Percentiles rank a stretch among this genome's conserved stretches.
Conservation (phyloP, 2,113 vertebrate genomes). For the Lathamus discolor region DNA sequence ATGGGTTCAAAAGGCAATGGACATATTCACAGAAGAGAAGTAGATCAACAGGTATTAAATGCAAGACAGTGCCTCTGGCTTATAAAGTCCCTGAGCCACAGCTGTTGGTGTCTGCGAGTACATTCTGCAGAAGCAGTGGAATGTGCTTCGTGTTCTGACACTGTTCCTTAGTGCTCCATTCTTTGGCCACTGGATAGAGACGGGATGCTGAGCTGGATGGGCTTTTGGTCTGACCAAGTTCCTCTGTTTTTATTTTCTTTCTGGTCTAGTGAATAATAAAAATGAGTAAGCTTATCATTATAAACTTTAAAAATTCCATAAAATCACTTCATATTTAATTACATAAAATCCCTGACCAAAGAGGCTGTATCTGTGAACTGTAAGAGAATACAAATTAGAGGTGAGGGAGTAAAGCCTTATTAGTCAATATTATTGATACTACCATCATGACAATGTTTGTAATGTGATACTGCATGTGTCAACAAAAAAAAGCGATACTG, state of each 20-base stretch:
- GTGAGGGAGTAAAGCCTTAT: background rate
- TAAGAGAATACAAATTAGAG: background rate
- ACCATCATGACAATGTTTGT: background rate
- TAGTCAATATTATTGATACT: background rate
- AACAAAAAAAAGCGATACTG: background rate
- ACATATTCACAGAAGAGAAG: background rate
- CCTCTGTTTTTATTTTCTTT: background rate
- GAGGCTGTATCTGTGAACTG: background rate
- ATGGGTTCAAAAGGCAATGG: background rate
- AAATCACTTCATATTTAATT: background rate
- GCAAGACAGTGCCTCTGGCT: background rate
- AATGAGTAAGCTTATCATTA: background rate
- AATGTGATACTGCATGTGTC: background rate
- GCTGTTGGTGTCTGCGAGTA: background rate
- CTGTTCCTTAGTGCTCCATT: background rate
- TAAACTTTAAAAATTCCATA: background rate
- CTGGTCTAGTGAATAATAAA: background rate
- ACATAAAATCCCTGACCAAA: background rate
- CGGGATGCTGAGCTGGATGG: background rate
- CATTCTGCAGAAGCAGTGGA: background rate
- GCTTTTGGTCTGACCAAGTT: background rate
- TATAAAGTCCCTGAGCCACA: background rate
- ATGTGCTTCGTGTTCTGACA: accelerated
- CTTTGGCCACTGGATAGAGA: background rate
- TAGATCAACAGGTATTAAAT: background rate